Percentiles rank a stretch among this genome's conserved stretches.
These are phyloP conservation scores for Notothenia rossii DNA, from an alignment of 2,113 vertebrate genomes.

Conservation along the genomic window DNA sequence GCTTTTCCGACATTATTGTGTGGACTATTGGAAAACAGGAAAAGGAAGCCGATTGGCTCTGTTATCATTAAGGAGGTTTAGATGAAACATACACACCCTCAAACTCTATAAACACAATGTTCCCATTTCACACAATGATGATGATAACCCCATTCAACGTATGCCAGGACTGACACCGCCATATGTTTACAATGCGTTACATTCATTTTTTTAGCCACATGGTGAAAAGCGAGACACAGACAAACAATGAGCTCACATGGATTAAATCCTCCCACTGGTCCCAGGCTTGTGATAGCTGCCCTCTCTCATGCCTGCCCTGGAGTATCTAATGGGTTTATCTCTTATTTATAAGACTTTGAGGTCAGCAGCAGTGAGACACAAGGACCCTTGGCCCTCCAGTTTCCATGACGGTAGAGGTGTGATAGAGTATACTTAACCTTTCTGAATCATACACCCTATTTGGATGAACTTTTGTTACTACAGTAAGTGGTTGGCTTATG, in stretches of 20 bases:
- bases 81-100: background rate
- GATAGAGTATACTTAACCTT: background rate
- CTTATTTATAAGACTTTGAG: conserved; percentile 68
- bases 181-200: conserved; percentile 1
- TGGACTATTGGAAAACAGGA: background rate
- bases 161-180: conserved; percentile 6
- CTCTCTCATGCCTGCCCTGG: conserved; percentile 38
- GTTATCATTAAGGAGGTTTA: background rate
- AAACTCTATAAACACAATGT: background rate
- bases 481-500: conserved; percentile 15
- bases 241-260: conserved; percentile 65
- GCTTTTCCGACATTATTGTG: background rate
- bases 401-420: background rate
- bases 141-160: conserved; percentile 9
- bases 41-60: background rate
- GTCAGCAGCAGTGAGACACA: conserved; percentile 37
- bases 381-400: conserved; percentile 13
- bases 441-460: conserved; percentile 1
- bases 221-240: background rate
- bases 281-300: conserved; percentile 28
- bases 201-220: conserved; percentile 9
- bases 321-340: conserved; percentile 60
- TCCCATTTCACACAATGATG: conserved; percentile 6
- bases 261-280: conserved; percentile 58
- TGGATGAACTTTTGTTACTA: background rate